phyloP scores from a whole-genome alignment of 2,797 vertebrate genomes.

The Tarsius wallacei region DNA sequence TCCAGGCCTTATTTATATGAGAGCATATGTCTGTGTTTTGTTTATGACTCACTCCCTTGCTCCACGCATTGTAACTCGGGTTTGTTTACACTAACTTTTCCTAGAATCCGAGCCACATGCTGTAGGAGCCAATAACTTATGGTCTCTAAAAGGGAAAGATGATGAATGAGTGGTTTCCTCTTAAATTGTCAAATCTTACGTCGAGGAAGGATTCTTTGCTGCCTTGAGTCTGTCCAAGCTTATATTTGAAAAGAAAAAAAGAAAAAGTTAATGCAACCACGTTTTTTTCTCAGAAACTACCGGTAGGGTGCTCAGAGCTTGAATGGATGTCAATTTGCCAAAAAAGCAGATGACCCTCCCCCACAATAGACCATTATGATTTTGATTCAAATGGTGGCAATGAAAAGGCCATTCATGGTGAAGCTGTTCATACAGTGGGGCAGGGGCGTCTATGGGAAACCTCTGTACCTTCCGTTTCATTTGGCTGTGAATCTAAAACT shows the following conservation, averaged over 20 bases:
- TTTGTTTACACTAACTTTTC: slow-evolving; percentile 90
- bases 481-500: slow-evolving; percentile 23
- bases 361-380: slow-evolving; percentile 59
- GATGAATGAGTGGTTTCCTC: slow-evolving; percentile 84
- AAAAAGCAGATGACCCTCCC: slow-evolving; percentile 46
- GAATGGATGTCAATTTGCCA: slow-evolving; percentile 77
- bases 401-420: slow-evolving; percentile 31
- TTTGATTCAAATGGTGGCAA: slow-evolving; percentile 43
- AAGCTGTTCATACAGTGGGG: background rate
- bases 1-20: slow-evolving; percentile 91
- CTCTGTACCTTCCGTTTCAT: background rate
- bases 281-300: slow-evolving; percentile 64
- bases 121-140: slow-evolving; percentile 88
- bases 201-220: slow-evolving; percentile 81
- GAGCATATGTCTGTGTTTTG: slow-evolving; percentile 91
- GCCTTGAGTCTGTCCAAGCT: slow-evolving; percentile 75
- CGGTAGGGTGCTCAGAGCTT: slow-evolving; percentile 76
- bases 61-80: slow-evolving; percentile 89
- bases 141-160: slow-evolving; percentile 82
- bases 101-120: slow-evolving; percentile 88
- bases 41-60: slow-evolving; percentile 90
- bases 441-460: background rate
- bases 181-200: slow-evolving; percentile 84
- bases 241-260: slow-evolving; percentile 59
- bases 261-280: slow-evolving; percentile 74